Conservation (phyloP, 2,888 invertebrate species). For the Pristionchus mayeri region DNA sequence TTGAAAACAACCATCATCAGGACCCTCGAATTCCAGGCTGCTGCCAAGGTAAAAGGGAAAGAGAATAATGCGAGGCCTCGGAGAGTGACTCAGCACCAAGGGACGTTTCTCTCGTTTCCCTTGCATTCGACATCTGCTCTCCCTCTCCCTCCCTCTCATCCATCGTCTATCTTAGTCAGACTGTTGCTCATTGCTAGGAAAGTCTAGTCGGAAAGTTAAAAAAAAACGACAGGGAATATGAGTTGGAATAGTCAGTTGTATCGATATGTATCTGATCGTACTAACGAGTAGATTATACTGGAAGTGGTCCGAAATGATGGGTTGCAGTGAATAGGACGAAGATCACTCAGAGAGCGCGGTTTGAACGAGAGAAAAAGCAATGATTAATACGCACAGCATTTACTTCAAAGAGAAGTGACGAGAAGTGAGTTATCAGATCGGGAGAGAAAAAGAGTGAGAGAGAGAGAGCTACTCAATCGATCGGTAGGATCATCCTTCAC, state of each 20-base stretch:
- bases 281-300: constrained; percentile 20
- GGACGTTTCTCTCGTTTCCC: neutral
- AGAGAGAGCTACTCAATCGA: neutral
- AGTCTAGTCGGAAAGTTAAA: neutral
- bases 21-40: neutral
- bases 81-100: constrained; percentile 19
- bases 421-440: neutral
- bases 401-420: neutral
- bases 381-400: neutral
- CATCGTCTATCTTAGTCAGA: constrained; percentile 30
- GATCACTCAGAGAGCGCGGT: constrained; percentile 28
- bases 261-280: neutral
- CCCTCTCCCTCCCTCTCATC: constrained; percentile 13
- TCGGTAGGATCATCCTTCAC: neutral
- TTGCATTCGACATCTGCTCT: constrained; percentile 35
- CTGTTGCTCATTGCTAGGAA: neutral
- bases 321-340: neutral
- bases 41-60: neutral
- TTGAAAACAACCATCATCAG: neutral
- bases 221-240: neutral
- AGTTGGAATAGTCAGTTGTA: neutral
- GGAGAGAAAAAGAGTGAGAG: too few species aligned
- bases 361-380: neutral
- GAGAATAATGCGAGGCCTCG: neutral
- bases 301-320: constrained; percentile 11